Conservation (phyloP, 2,113 vertebrate species). For the Monopterus albus region DNA sequence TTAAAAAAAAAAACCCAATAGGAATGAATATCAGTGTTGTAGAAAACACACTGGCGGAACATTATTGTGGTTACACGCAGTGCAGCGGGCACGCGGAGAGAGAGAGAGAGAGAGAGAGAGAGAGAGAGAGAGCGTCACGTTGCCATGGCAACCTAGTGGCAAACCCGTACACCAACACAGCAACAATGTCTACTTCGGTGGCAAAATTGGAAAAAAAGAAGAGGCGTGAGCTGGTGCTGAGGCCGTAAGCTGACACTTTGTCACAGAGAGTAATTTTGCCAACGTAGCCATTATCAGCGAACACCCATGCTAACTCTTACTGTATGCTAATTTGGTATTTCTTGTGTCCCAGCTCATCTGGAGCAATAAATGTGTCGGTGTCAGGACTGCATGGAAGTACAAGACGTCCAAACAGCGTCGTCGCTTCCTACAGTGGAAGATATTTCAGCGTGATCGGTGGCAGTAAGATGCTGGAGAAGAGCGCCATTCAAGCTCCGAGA, state of each 20-base stretch:
- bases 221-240: not conserved
- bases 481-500: slow-evolving; percentile 5
- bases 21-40: too few species aligned
- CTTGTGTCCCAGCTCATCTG: slow-evolving; percentile 27
- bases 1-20: too few species aligned
- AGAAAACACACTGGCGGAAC: too few species aligned
- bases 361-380: not conserved
- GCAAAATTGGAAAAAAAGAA: not conserved
- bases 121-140: too few species aligned
- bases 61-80: not conserved
- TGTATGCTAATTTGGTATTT: not conserved
- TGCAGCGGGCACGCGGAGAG: not conserved
- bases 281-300: too few species aligned
- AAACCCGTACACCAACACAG: not conserved
- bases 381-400: slow-evolving; percentile 4
- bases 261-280: too few species aligned
- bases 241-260: slow-evolving; percentile 27
- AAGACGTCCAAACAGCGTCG: not conserved
- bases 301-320: not conserved
- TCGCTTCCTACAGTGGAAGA: slow-evolving; percentile 3
- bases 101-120: too few species aligned
- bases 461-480: slow-evolving; percentile 51
- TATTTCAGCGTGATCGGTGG: slow-evolving; percentile 27
- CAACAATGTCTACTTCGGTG: slow-evolving; percentile 13
- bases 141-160: not conserved